Base-by-base conservation (phyloP, 2,888 invertebrate genomes). In the Gastracanthus pulcherrimus region DNA sequence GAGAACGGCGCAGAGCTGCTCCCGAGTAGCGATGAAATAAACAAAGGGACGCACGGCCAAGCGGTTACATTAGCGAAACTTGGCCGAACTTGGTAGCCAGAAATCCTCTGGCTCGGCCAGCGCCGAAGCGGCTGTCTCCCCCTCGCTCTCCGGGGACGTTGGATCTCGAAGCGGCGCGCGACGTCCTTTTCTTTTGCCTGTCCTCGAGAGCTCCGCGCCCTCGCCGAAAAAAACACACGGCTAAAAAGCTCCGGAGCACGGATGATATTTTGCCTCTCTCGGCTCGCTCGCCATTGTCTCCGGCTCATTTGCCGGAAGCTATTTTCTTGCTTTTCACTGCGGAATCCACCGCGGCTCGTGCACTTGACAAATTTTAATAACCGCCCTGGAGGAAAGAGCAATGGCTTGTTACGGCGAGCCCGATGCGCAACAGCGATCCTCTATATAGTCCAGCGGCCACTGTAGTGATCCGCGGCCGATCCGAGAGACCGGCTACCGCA, bases 1-100 rank as follows among this genome's bases (percentile, higher is more conserved):
- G n/a, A 45, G 45, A 45, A 45, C 13, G 45, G 16, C 19, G 34
- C 13, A 51, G 51, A 51, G 11, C 6, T 23, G n/a, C n/a, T n/a
- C 38, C 13, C 38, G n/a, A 55, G 16, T n/a, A n/a, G n/a, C 38
- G n/a, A 60, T 72, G n/a, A 34, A 60, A 72, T 72, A 60, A 58
- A 72, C 72, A 60, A 72, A 76, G 31, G 64, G 36, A 36, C 36
- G 16, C 41, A 26, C 23, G 4, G 7, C 7, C 60, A 45, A 36
- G 9, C 64, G 66, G 74, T 66, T 75, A 66, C 75, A 75, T 75
- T 66, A 75, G 75, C 36, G 75, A 51, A 75, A 75, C 64, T 75
- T 75, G 36, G 29, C n/a, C 34, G 38, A 71, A 71, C 23, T 71
- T 55, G 71, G 55, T 36, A 71, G n/a, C n/a, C n/a, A n/a, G n/a